These are phyloP conservation scores for Corythaixoides concolor DNA, from an alignment of 2,113 vertebrate species.

Conservation along the genomic window DNA sequence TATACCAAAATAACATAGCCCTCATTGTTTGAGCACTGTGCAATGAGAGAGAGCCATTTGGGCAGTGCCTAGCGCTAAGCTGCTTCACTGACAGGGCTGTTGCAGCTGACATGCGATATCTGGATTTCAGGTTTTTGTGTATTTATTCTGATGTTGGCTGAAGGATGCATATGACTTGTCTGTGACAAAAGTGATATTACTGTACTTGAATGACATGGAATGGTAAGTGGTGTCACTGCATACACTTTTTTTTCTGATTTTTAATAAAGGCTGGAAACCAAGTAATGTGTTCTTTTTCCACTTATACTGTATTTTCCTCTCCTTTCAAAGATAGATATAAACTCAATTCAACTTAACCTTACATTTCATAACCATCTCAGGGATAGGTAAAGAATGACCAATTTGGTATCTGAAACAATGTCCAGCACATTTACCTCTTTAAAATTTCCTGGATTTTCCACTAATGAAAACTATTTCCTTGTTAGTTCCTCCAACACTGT, in stretches of 20 bases:
- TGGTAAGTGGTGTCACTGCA: background rate
- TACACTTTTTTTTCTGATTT: background rate
- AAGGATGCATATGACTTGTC: background rate
- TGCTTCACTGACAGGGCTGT: background rate
- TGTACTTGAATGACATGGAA: background rate
- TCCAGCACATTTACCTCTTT: background rate
- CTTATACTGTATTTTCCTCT: background rate
- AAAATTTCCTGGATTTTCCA: background rate
- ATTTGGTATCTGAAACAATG: background rate
- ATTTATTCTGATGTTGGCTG: background rate
- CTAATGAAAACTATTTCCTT: background rate
- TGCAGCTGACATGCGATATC: background rate
- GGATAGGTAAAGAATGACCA: background rate
- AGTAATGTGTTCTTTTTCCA: background rate
- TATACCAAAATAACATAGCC: background rate
- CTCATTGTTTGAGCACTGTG: background rate
- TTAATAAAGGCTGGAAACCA: background rate
- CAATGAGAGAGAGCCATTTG: background rate
- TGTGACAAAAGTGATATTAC: background rate
- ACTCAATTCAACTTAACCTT: background rate
- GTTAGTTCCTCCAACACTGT: background rate
- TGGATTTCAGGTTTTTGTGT: background rate
- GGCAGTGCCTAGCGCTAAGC: background rate
- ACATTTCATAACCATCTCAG: background rate
- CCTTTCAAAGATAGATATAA: background rate